Base-by-base conservation (phyloP, 2,888 invertebrate species). In the Orthosia gothica region DNA sequence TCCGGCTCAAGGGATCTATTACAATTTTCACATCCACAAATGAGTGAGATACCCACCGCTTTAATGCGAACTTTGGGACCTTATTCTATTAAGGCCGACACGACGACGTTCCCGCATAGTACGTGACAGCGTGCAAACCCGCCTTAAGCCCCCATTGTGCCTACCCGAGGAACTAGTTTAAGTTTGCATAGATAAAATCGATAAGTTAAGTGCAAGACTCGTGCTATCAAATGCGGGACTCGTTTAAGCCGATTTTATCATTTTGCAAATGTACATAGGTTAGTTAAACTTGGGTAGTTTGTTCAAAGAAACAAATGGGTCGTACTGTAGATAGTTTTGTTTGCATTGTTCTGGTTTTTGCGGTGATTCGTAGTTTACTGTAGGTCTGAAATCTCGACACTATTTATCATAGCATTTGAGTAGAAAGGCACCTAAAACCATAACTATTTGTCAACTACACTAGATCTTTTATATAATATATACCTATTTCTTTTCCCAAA, bases 171-270 rank as follows among this genome's bases (percentile, higher is more conserved):
- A 84, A 81, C 78, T 85, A 87, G 79, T 86, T 88, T 77, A 85
- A 86, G 82, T 89, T 86, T 88, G 81, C 83, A 82, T 83, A 88
- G 85, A 84, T 88, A 89, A 83, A 82, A 88, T 87, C 83, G 72
- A 82, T 78, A 79, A 77, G 77, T 71, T 67, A 86, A 86, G 81
- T 87, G 84, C 76, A 84, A 71, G 54, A 67, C 71, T 80, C 61
- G 32, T 65, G 73, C 69, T 82, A 74, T 73, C 70, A 77, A 76
- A 79, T 58, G 74, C 68, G 68, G 70, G 74, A 73, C 54, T 73
- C 61, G 63, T 81, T 85, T 71, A 75, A 78, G 58, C 66, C 54
- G 74, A 85, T 85, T 79, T 85, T 85, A 85, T 83, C 79, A 81
- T 83, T 81, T 74, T 76, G 76, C 85, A 81, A 83, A 81, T 81